Conservation (phyloP, 2,113 vertebrate species). For the Pycnonotus jocosus region DNA sequence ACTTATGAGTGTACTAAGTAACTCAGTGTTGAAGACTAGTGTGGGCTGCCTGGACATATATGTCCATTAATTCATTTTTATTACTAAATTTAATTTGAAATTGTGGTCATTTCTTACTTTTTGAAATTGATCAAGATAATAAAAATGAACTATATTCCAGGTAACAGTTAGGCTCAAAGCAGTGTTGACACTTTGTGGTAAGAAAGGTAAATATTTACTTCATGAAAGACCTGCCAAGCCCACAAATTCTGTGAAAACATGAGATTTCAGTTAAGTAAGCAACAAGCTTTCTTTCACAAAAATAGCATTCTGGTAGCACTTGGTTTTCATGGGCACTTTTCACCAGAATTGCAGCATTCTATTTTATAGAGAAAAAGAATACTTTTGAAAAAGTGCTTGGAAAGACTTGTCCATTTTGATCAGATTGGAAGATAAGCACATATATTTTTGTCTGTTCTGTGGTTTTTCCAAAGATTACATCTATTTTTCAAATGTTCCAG, state of each 20-base stretch:
- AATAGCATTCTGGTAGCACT: background rate
- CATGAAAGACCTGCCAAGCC: background rate
- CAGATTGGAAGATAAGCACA: background rate
- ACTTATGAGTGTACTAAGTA: background rate
- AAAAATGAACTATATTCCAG: background rate
- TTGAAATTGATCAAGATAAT: background rate
- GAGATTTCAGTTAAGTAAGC: background rate
- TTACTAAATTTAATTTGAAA: background rate
- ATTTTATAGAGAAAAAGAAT: background rate
- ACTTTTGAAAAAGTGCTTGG: background rate
- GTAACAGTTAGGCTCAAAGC: background rate
- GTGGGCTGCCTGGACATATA: background rate
- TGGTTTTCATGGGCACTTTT: background rate
- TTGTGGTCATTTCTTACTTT: background rate
- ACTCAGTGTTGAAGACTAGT: background rate
- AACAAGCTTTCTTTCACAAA: background rate
- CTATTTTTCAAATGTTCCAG: background rate
- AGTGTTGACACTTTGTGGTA: background rate
- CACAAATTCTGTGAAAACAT: background rate
- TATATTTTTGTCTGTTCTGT: background rate
- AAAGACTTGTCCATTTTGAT: background rate
- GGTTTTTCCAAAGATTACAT: background rate
- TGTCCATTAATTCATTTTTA: background rate
- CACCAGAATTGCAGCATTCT: background rate
- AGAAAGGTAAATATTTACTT: constrained; percentile 15